Conservation (phyloP, 2,888 invertebrate genomes). For the Tetropium fuscum region DNA sequence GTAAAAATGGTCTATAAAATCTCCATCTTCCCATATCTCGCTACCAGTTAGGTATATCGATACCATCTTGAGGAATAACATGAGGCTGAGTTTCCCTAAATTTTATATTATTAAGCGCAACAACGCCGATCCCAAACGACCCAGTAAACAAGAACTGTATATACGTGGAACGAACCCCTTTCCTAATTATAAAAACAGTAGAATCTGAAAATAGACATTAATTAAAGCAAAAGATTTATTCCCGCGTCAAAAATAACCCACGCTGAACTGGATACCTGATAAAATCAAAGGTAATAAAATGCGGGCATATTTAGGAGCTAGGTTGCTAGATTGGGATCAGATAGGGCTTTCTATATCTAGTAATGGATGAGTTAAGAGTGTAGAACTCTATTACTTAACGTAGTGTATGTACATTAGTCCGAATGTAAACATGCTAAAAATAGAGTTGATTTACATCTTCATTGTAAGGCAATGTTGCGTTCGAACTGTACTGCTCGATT, state of each 20-base stretch:
- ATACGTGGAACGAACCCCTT: slow-evolving; percentile 32
- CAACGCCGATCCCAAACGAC: background rate
- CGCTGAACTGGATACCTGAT: slow-evolving; percentile 62
- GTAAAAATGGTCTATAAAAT: no score
- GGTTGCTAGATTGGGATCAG: slow-evolving; percentile 47
- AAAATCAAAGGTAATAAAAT: slow-evolving; percentile 64
- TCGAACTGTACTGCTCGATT: slow-evolving; percentile 10
- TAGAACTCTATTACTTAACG: slow-evolving; percentile 58
- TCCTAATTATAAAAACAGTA: slow-evolving; percentile 58
- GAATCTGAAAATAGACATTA: slow-evolving; percentile 60
- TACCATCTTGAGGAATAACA: no score
- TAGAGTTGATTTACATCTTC: slow-evolving; percentile 42
- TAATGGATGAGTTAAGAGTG: slow-evolving; percentile 53
- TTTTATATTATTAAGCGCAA: slow-evolving; percentile 3
- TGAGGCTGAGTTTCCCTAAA: slow-evolving; percentile 1
- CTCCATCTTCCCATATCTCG: no score
- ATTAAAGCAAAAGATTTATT: slow-evolving; percentile 65
- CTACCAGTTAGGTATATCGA: no score
- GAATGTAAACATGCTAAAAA: slow-evolving; percentile 55
- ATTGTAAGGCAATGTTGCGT: slow-evolving; percentile 13
- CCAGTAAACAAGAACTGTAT: slow-evolving; percentile 26
- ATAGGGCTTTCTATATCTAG: slow-evolving; percentile 53
- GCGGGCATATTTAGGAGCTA: slow-evolving; percentile 62
- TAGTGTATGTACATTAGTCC: slow-evolving; percentile 51
- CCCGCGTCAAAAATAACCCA: slow-evolving; percentile 64